A percentile compares a stretch with the other conserved stretches of the same genome.
phyloP scores from a whole-genome alignment of 2,888 invertebrate species.

The Celastrina argiolus region DNA sequence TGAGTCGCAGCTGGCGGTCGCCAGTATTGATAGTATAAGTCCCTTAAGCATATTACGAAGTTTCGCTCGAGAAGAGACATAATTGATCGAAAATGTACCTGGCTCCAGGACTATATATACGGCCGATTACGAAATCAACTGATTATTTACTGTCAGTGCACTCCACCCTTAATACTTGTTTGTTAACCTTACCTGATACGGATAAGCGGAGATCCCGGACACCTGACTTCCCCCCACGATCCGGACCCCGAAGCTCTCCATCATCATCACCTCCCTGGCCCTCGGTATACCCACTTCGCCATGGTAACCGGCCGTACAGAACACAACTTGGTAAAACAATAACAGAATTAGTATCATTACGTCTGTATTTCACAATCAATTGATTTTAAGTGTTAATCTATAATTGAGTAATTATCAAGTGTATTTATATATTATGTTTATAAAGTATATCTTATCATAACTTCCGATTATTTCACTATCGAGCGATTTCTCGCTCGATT shows the following conservation, averaged over 20 bases:
- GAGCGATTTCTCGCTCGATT: no score
- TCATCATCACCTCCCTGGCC: slow-evolving; percentile 38
- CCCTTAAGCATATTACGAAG: no score
- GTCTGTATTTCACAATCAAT: neutral
- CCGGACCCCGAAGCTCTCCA: slow-evolving; percentile 37
- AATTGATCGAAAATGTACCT: no score
- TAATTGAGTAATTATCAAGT: no score
- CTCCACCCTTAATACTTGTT: no score
- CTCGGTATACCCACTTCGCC: slow-evolving; percentile 47
- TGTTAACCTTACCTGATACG: slow-evolving; percentile 45
- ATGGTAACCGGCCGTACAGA: slow-evolving; percentile 43
- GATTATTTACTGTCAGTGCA: no score
- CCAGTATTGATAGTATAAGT: no score
- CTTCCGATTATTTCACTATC: neutral
- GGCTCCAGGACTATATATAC: no score
- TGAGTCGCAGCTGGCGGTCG: no score
- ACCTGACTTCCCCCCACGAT: slow-evolving; percentile 52
- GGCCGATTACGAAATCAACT: no score
- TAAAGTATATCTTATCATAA: neutral
- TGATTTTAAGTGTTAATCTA: neutral
- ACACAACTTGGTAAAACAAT: slow-evolving; percentile 23
- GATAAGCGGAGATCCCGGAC: slow-evolving; percentile 37
- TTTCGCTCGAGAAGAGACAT: no score
- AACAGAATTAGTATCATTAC: slow-evolving; percentile 30
- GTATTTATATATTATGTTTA: no score